Evolutionary conservation across 2,113 vertebrate species (phyloP).

Genomic region (Coreoperca whiteheadi): DNA sequence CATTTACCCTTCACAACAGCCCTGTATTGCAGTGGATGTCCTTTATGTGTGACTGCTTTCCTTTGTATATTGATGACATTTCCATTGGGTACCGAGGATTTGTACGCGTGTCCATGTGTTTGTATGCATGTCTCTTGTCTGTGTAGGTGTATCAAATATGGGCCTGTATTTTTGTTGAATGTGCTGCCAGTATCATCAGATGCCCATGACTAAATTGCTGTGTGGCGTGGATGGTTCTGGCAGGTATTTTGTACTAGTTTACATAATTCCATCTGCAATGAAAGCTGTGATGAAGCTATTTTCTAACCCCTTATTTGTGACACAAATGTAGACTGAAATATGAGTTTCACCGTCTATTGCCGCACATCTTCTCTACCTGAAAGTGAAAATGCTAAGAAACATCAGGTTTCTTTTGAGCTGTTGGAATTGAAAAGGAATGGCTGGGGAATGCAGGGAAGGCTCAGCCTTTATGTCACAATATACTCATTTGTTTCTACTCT

Average conservation of each 20-base stretch:
- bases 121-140: slow-evolving; percentile 12
- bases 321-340: slow-evolving; percentile 5
- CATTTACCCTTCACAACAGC: neutral
- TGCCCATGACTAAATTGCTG: slow-evolving; percentile 7
- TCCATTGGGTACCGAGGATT: slow-evolving; percentile 5
- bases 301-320: slow-evolving; percentile 23
- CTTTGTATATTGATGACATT: slow-evolving; percentile 25
- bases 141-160: slow-evolving; percentile 40
- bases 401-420: slow-evolving; percentile 4
- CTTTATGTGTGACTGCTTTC: slow-evolving; percentile 7
- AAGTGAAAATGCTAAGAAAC: slow-evolving; percentile 15
- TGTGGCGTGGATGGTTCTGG: slow-evolving; percentile 24
- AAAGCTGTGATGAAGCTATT: slow-evolving; percentile 30
- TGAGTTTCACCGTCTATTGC: slow-evolving; percentile 18
- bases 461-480: slow-evolving; percentile 22
- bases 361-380: slow-evolving; percentile 4
- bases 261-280: slow-evolving; percentile 25
- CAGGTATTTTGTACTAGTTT: slow-evolving; percentile 33
- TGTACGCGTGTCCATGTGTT: neutral
- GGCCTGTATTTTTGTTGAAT: slow-evolving; percentile 1
- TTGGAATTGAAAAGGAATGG: neutral
- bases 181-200: slow-evolving; percentile 9
- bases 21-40: neutral
- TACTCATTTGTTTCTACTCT: slow-evolving; percentile 18
- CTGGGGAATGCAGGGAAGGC: neutral